Percentiles rank a stretch among this genome's conserved stretches.
phyloP scores from a whole-genome alignment of 2,113 vertebrate species.

The Bambusicola thoracicus region DNA sequence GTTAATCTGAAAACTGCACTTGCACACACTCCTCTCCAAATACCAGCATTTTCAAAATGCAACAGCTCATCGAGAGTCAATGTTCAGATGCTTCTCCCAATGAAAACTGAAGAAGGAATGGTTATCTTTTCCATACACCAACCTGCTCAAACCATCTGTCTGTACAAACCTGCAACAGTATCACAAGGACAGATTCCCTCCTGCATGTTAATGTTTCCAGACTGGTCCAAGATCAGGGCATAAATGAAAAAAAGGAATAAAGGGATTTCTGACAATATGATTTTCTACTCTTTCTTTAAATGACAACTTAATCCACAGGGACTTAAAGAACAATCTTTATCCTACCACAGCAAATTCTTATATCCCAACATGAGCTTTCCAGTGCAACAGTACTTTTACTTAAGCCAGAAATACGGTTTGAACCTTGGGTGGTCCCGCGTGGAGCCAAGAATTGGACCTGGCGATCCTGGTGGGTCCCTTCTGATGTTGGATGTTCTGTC shows the following conservation, averaged over 20 bases:
- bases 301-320: background rate
- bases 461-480: background rate
- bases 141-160: background rate
- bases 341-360: background rate
- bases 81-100: background rate
- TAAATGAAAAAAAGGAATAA: background rate
- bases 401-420: background rate
- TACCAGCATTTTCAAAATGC: background rate
- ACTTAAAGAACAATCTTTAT: background rate
- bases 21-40: background rate
- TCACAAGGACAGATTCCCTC: background rate
- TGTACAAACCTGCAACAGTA: background rate
- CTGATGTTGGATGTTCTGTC: background rate
- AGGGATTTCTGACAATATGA: background rate
- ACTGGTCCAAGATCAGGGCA: fast-evolving
- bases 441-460: background rate
- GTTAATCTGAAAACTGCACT: background rate
- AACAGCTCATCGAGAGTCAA: background rate
- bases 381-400: background rate
- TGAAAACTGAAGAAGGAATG: background rate
- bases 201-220: background rate
- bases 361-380: background rate
- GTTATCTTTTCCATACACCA: background rate
- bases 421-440: background rate
- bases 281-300: background rate